phyloP scores from a whole-genome alignment of 2,797 vertebrate genomes.

The Hyperoplus immaculatus region DNA sequence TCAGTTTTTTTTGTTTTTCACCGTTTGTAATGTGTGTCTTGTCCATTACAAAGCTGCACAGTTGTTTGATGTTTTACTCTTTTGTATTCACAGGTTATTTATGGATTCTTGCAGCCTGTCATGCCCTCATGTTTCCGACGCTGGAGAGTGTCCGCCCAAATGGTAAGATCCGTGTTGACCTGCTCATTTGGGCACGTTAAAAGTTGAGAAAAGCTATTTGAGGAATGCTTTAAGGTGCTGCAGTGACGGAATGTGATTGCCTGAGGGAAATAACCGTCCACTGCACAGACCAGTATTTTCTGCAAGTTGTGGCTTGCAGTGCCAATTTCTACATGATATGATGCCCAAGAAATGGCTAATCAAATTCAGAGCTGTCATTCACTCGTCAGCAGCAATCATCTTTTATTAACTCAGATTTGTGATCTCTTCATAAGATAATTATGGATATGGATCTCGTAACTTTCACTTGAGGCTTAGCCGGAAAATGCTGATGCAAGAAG shows the following conservation, averaged over 20 bases:
- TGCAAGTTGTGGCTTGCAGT: slow-evolving; percentile 65
- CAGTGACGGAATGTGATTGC: slow-evolving; percentile 70
- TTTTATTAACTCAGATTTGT: slow-evolving; percentile 72
- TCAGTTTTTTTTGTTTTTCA: not conserved
- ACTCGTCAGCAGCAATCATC: slow-evolving; percentile 68
- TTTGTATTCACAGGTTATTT: slow-evolving; percentile 50
- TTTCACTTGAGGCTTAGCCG: slow-evolving; percentile 72
- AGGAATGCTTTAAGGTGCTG: slow-evolving; percentile 79
- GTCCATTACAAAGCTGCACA: not conserved
- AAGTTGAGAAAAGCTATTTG: slow-evolving; percentile 74
- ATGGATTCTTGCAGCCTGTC: slow-evolving; percentile 40
- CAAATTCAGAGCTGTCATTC: slow-evolving; percentile 70
- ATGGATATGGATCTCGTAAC: slow-evolving; percentile 72
- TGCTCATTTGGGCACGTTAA: slow-evolving; percentile 77
- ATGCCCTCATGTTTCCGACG: slow-evolving; percentile 43
- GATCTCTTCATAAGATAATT: slow-evolving; percentile 81
- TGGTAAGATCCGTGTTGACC: slow-evolving; percentile 80
- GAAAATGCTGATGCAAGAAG: slow-evolving; percentile 78
- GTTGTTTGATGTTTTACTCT: slow-evolving; percentile 27
- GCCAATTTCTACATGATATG: slow-evolving; percentile 63
- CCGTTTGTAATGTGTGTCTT: not conserved
- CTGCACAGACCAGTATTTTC: slow-evolving; percentile 70
- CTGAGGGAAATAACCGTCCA: slow-evolving; percentile 67
- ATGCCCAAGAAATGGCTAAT: slow-evolving; percentile 66
- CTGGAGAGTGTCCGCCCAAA: slow-evolving; percentile 52